Percentiles rank a stretch among this genome's conserved stretches.
phyloP scores from a whole-genome alignment of 2,113 vertebrate species.

The Centropus bengalensis region DNA sequence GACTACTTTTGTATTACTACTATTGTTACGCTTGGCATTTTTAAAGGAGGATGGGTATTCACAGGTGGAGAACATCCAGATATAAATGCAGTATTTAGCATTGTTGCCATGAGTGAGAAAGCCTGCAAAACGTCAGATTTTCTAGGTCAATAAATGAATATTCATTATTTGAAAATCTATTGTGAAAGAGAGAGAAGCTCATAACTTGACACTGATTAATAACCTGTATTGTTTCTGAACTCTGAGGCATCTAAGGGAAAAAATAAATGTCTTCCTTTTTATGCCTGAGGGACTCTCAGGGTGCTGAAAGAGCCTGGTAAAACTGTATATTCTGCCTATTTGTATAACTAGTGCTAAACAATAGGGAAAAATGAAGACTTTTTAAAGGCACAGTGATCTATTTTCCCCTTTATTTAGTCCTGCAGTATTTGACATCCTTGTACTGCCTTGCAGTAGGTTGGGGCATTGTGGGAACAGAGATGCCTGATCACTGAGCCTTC shows the following conservation, averaged over 20 bases:
- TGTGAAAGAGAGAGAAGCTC: not conserved
- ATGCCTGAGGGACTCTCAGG: not conserved
- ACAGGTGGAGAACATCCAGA: not conserved
- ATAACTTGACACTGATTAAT: conserved; percentile 14
- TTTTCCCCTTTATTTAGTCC: not conserved
- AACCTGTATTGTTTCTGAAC: conserved; percentile 21
- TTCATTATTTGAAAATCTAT: conserved; percentile 2
- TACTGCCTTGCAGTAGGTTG: not conserved
- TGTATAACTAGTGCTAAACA: not conserved
- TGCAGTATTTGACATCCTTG: not conserved
- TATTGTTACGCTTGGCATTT: not conserved
- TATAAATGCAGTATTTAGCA: not conserved
- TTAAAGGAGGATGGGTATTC: not conserved
- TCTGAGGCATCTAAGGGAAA: not conserved
- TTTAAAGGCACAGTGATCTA: not conserved
- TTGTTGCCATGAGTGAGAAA: not conserved
- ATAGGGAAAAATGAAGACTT: not conserved
- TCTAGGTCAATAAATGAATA: conserved; percentile 45
- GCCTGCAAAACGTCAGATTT: not conserved
- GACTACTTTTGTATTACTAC: not conserved
- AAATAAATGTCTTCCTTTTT: not conserved
- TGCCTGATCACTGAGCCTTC: not conserved
- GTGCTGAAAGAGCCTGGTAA: not conserved
- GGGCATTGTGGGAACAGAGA: not conserved
- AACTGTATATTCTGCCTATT: not conserved